Evolutionary conservation across 2,113 vertebrate species (phyloP), one percentile per base, ranked within the genome.

Genomic region (Callithrix jacchus): DNA sequence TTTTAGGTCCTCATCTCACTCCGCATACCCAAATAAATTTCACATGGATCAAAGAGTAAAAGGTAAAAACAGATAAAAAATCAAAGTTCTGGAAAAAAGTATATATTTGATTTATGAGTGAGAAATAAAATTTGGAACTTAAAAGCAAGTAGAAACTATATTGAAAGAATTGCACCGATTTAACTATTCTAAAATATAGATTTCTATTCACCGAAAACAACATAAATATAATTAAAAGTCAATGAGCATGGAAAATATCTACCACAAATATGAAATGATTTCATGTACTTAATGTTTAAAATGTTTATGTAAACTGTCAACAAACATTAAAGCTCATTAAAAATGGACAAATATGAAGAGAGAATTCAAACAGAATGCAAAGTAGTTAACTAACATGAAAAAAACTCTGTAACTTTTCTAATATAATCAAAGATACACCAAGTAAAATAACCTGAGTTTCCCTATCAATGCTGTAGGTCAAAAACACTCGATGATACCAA

Each of bases 71-170:
- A 52, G 11, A 37, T 61, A 12, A 49, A 35, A 20, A 85, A 84
- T 68, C 4, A 79, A 66, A 64, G 4, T 86, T 40, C 45, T 90
- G 83, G 66, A 12, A 73, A 56, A 74, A 83, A 70, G 30, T 37
- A 80, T 42, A 71, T 49, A 93, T 79, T 88, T 87, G 79, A 86
- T 49, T 94, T 83, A 79, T 61, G 79, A 86, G 21, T 54, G 52
- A 92, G 58, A 82, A 94, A 83, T 37, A 64, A 66, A 4, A 21
- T 54, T 89, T 18, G 47, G 66, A 86, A 52, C 90, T 52, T 81
- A 85, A 93, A 85, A 96, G 73, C 45, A 96, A 89, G 89, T 58
- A 21, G 66, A 84, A 94, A 80, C 17, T 18, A 66, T 58, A 30
- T 79, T 45, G 66, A 73, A 91, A 87, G 74, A 93, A 9, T 25